phyloP scores from a whole-genome alignment of 2,888 invertebrate species.

The Ennomos fuscantarius region DNA sequence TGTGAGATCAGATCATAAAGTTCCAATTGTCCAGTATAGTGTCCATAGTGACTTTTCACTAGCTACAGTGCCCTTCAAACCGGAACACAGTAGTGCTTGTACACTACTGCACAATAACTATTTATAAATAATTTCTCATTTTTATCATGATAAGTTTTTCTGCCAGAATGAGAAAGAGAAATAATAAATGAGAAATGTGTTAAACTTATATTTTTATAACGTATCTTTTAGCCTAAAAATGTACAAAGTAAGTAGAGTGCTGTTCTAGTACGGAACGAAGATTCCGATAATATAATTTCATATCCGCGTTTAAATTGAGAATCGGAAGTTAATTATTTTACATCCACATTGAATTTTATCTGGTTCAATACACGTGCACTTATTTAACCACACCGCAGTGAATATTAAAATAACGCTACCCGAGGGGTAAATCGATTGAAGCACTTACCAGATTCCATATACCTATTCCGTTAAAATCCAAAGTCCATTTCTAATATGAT shows the following conservation, averaged over 20 bases:
- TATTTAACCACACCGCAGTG: conserved; percentile 2
- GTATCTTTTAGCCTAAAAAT: conserved; percentile 30
- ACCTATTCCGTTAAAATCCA: conserved; percentile 9
- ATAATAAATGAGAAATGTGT: no score
- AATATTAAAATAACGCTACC: conserved; percentile 27
- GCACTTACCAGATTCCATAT: conserved; percentile 3
- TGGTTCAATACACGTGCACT: conserved; percentile 23
- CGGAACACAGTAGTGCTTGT: no score
- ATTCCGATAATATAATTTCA: conserved; percentile 41
- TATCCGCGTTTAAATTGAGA: conserved; percentile 39
- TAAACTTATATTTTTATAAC: conserved; percentile 2
- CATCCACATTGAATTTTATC: conserved; percentile 44
- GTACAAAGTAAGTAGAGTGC: conserved; percentile 34
- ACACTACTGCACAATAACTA: no score
- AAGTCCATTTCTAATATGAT: conserved; percentile 14
- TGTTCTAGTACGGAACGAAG: conserved; percentile 26
- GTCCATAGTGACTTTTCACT: no score
- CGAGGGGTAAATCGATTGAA: not conserved
- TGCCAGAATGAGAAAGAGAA: no score
- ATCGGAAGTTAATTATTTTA: conserved; percentile 41
- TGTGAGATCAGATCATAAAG: no score
- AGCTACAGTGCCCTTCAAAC: no score
- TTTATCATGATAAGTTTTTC: no score
- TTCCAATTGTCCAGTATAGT: no score
- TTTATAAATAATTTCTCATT: no score